Evolutionary conservation across 2,888 invertebrate species (phyloP).

Genomic region (Sepioteuthis lessoniana): DNA sequence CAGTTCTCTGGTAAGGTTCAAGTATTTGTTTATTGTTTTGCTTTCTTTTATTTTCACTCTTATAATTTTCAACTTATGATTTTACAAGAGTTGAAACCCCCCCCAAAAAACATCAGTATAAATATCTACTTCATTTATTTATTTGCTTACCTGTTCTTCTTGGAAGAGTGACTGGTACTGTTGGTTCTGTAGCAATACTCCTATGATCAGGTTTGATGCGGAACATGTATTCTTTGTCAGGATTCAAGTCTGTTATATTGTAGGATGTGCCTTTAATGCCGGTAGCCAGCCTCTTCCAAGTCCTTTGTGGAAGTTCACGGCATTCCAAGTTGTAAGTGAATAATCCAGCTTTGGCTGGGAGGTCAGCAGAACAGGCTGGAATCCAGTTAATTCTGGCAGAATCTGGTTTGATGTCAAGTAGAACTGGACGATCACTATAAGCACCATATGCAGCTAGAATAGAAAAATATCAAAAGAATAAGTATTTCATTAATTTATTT

Average conservation of each 20-base stretch:
- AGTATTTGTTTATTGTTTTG: too few relatives aligned
- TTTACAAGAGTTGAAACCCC: too few relatives aligned
- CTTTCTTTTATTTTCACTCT: too few relatives aligned
- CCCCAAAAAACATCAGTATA: too few relatives aligned
- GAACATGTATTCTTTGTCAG: slow-evolving; percentile 93
- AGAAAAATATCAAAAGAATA: neutral
- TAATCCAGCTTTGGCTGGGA: slow-evolving; percentile 65
- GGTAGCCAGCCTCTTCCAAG: slow-evolving; percentile 82
- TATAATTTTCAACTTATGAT: too few relatives aligned
- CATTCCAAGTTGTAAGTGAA: slow-evolving; percentile 69
- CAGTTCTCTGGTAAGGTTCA: too few relatives aligned
- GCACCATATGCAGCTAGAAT: neutral
- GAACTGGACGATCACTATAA: slow-evolving; percentile 59
- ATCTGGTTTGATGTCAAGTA: slow-evolving; percentile 62
- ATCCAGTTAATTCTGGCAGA: slow-evolving; percentile 67
- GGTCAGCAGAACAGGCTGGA: slow-evolving; percentile 61
- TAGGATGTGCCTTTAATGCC: slow-evolving; percentile 64
- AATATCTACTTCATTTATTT: too few relatives aligned
- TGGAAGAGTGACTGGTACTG: slow-evolving; percentile 79
- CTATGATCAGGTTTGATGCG: slow-evolving; percentile 96
- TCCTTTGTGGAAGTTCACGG: slow-evolving; percentile 89
- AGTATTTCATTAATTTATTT: neutral
- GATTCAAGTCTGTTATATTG: slow-evolving; percentile 59
- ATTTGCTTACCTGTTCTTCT: slow-evolving; percentile 57
- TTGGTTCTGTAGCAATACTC: slow-evolving; percentile 96